phyloP scores from a whole-genome alignment of 1,140 invertebrate genomes.

The Drosophila azteca region DNA sequence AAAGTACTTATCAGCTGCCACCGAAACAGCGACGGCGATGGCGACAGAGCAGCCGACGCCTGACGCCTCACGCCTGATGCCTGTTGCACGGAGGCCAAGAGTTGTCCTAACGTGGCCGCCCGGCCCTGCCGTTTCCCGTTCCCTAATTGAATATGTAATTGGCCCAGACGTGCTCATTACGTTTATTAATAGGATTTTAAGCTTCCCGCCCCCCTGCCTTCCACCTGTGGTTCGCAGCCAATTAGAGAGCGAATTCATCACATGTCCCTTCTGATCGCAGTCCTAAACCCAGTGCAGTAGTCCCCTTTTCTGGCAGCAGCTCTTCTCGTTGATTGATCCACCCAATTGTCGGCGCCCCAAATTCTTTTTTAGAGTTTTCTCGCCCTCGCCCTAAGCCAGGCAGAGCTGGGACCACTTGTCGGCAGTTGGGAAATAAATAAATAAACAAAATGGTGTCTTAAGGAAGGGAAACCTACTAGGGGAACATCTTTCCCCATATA shows the following conservation, averaged over 20 bases:
- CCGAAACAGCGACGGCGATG: slow-evolving; percentile 10
- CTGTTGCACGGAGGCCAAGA: slow-evolving; percentile 51
- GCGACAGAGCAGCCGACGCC: slow-evolving; percentile 8
- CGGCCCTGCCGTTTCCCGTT: background rate
- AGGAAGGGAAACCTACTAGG: no score
- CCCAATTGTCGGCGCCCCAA: slow-evolving; percentile 18
- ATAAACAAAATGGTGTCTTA: no score
- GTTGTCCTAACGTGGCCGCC: slow-evolving; percentile 19
- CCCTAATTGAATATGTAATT: slow-evolving; percentile 60
- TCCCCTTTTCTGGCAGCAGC: background rate
- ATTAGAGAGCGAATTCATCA: slow-evolving; percentile 59
- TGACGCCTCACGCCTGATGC: slow-evolving; percentile 40
- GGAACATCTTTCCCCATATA: no score
- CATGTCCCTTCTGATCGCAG: slow-evolving; percentile 24
- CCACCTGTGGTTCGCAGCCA: slow-evolving; percentile 1
- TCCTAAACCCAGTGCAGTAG: background rate
- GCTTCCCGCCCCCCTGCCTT: slow-evolving; percentile 24
- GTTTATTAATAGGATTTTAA: slow-evolving; percentile 72
- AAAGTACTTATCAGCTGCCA: slow-evolving; percentile 45
- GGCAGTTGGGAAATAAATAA: no score
- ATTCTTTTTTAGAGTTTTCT: background rate
- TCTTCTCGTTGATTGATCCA: slow-evolving; percentile 46
- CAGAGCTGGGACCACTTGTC: background rate
- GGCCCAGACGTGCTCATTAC: slow-evolving; percentile 51
- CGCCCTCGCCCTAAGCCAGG: background rate